A percentile compares a stretch with the other conserved stretches of the same genome.
Conservation (phyloP, 2,113 vertebrate species). For the Percopsis transmontana region DNA sequence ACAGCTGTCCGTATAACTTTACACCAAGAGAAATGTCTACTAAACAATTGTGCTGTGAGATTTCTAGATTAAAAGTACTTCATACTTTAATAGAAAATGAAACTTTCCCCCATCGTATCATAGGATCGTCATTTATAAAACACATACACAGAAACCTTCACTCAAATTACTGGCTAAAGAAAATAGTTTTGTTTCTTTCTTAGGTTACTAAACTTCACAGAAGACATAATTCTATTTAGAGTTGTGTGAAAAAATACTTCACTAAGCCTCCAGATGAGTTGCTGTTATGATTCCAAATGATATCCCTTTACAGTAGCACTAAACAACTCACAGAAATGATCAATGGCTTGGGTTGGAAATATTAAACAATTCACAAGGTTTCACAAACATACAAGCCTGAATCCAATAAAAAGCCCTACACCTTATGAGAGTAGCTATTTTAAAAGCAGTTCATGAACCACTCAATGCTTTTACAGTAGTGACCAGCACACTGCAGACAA, state of each 20-base stretch:
- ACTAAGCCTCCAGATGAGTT: constrained; percentile 58
- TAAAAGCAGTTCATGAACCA: constrained; percentile 23
- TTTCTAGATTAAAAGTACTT: constrained; percentile 65
- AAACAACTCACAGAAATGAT: constrained; percentile 66
- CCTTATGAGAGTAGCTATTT: constrained; percentile 51
- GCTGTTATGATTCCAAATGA: constrained; percentile 49
- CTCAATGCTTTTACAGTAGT: constrained; percentile 56
- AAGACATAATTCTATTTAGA: constrained; percentile 52
- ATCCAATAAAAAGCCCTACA: constrained; percentile 48
- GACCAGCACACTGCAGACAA: constrained; percentile 70
- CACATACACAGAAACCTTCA: constrained; percentile 49
- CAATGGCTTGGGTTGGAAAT: constrained; percentile 56
- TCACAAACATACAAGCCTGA: constrained; percentile 58
- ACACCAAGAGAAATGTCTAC: constrained; percentile 75
- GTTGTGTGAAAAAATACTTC: constrained; percentile 57
- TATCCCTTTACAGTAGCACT: constrained; percentile 61
- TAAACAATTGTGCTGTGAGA: constrained; percentile 72
- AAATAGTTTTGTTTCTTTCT: constrained; percentile 52
- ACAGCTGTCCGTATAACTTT: constrained; percentile 69
- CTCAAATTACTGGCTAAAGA: constrained; percentile 51
- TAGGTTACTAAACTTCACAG: constrained; percentile 54
- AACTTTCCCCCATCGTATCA: constrained; percentile 51
- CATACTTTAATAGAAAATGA: constrained; percentile 51
- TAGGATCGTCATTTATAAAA: constrained; percentile 48
- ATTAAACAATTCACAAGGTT: constrained; percentile 64